These are phyloP conservation scores for Ganaspis sp. DNA, from an alignment of 1,140 invertebrate species.

Conservation along the genomic window DNA sequence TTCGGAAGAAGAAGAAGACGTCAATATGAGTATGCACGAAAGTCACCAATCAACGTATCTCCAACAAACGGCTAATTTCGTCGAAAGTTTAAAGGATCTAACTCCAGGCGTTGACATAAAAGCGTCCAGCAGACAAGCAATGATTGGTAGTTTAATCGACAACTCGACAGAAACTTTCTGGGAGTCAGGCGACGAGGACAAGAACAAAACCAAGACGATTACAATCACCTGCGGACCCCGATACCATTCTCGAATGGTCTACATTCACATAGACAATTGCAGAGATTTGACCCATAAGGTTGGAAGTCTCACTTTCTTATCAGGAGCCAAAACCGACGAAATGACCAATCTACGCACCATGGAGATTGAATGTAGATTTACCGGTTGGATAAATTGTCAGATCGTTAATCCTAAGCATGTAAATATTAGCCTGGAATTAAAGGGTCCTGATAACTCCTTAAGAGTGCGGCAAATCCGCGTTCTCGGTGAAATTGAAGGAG, in stretches of 20 bases:
- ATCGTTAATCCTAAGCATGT: slow-evolving; percentile 79
- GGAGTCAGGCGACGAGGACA: slow-evolving; percentile 98
- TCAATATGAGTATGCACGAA: slow-evolving; percentile 79
- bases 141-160: slow-evolving; percentile 94
- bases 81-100: slow-evolving; percentile 85
- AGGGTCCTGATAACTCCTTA: slow-evolving; percentile 93
- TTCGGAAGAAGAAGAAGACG: slow-evolving; percentile 87
- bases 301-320: slow-evolving; percentile 87
- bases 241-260: slow-evolving; percentile 82
- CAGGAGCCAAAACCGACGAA: slow-evolving; percentile 88
- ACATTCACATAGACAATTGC: slow-evolving; percentile 95
- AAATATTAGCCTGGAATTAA: slow-evolving; percentile 88
- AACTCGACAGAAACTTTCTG: slow-evolving; percentile 98
- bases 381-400: slow-evolving; percentile 92
- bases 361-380: slow-evolving; percentile 88
- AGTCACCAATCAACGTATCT: slow-evolving; percentile 77
- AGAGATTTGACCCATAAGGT: slow-evolving; percentile 95
- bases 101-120: slow-evolving; percentile 87
- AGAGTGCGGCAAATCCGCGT: slow-evolving; percentile 89
- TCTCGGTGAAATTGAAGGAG: slow-evolving; percentile 78
- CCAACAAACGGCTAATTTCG: slow-evolving; percentile 75
- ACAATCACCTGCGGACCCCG: slow-evolving; percentile 78
- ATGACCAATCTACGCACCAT: slow-evolving; percentile 86
- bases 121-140: slow-evolving; percentile 93
- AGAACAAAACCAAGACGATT: slow-evolving; percentile 92